Conservation (phyloP, 2,113 vertebrate species). For the Capreolus pygargus region DNA sequence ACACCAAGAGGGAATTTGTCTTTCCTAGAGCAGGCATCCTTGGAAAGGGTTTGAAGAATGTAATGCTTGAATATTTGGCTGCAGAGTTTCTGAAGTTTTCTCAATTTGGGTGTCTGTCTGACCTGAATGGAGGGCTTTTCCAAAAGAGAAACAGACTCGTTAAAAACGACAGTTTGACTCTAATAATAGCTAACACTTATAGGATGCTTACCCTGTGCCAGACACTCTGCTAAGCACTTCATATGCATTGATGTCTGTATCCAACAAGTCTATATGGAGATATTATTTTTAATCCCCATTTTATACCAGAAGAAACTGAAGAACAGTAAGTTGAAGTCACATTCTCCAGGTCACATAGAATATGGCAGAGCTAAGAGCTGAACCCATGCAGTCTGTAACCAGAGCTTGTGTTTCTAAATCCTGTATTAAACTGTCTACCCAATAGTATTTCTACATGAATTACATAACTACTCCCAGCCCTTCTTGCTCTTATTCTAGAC, state of each 20-base stretch:
- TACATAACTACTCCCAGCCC: not conserved
- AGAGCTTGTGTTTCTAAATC: not conserved
- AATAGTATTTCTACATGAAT: not conserved
- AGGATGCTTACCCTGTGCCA: not conserved
- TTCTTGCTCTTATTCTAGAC: not conserved
- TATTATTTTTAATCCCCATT: not conserved
- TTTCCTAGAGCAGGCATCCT: not conserved
- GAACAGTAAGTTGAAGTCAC: not conserved
- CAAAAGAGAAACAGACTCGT: slow-evolving; percentile 42
- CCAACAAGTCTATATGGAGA: not conserved
- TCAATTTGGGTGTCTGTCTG: not conserved
- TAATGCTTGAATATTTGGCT: not conserved
- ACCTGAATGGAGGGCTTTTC: slow-evolving; percentile 39
- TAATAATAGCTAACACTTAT: slow-evolving; percentile 46
- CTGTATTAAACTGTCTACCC: not conserved
- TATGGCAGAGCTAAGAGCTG: not conserved
- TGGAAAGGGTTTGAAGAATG: not conserved
- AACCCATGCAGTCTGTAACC: not conserved
- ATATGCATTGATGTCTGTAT: not conserved
- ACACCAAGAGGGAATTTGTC: not conserved
- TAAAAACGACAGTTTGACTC: slow-evolving; percentile 34
- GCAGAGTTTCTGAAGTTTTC: slow-evolving; percentile 42
- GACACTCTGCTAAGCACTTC: not conserved
- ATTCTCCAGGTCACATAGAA: not conserved
- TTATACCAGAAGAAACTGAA: not conserved